These are phyloP conservation scores for Platysteira castanea DNA, from an alignment of 2,113 vertebrate genomes.

Conservation along the genomic window DNA sequence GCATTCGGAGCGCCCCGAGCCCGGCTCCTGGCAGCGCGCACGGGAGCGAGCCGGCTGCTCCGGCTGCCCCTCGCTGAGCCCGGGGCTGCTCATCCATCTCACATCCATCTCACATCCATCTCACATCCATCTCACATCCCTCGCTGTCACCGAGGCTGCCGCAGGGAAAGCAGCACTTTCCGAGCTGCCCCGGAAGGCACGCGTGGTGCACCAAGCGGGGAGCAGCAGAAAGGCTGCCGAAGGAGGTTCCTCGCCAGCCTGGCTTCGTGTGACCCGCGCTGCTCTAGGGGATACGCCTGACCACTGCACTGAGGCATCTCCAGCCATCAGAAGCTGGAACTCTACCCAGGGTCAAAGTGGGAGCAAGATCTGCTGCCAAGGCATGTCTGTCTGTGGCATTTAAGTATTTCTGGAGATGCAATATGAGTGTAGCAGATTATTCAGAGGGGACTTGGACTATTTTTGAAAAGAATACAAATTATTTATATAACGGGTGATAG, in stretches of 20 bases:
- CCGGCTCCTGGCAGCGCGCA: rapidly evolving
- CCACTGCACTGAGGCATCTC: background rate
- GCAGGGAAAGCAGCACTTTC: background rate
- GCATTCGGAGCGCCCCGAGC: rapidly evolving
- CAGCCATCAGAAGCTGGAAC: background rate
- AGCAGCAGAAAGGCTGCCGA: background rate
- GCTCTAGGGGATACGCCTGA: background rate
- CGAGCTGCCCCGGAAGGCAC: background rate
- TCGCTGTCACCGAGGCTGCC: background rate
- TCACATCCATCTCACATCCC: too few species aligned
- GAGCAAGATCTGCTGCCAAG: background rate
- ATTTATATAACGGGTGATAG: background rate
- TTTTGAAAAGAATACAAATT: background rate
- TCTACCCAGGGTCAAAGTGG: background rate
- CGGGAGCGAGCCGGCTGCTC: background rate
- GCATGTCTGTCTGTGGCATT: background rate
- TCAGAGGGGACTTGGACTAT: background rate
- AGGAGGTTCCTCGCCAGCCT: background rate
- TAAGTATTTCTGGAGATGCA: background rate
- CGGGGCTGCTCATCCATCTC: background rate
- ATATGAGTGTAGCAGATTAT: background rate
- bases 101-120: too few species aligned
- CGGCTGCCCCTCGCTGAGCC: background rate
- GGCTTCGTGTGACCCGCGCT: background rate
- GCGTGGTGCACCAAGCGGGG: background rate